Percentiles rank a stretch among this genome's conserved stretches.
These are phyloP conservation scores for Intellagama lesueurii DNA, from an alignment of 2,797 vertebrate genomes.

Conservation along the genomic window DNA sequence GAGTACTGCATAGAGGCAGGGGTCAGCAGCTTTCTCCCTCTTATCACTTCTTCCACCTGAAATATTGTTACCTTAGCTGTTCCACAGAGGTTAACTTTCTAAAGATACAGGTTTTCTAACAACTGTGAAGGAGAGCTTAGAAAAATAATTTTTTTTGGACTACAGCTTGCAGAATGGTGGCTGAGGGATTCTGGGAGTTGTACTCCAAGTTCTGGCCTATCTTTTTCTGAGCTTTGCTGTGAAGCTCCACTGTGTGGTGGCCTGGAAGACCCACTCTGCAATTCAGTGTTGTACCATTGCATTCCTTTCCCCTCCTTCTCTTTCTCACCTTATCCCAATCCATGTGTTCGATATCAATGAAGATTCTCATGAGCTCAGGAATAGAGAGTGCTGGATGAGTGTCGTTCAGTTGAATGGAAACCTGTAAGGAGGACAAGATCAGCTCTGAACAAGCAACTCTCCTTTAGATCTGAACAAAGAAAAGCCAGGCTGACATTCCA, in stretches of 20 bases:
- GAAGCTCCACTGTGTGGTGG: neutral
- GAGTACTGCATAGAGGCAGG: neutral
- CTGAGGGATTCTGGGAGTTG: no score
- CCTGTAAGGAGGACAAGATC: conserved; percentile 77
- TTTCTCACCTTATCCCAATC: conserved; percentile 88
- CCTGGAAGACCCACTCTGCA: neutral
- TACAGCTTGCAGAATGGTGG: no score
- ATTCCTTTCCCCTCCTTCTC: neutral
- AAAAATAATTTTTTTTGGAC: neutral
- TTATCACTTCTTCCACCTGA: neutral
- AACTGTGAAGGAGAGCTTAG: neutral
- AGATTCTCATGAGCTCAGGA: conserved; percentile 95
- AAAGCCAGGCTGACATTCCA: neutral
- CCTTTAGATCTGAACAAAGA: neutral
- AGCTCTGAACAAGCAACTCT: neutral
- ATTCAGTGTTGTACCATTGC: neutral
- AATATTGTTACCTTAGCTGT: neutral
- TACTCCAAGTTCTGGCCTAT: no score
- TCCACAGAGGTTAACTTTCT: neutral
- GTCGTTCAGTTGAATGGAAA: conserved; percentile 97
- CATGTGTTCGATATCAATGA: conserved; percentile 93
- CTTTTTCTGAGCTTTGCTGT: no score
- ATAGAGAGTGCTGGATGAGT: conserved; percentile 96
- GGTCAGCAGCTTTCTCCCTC: neutral
- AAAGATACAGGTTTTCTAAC: neutral